A percentile compares a stretch with the other conserved stretches of the same genome.
phyloP scores from a whole-genome alignment of 2,888 invertebrate species.

The Rhamphomyia laevipes region DNA sequence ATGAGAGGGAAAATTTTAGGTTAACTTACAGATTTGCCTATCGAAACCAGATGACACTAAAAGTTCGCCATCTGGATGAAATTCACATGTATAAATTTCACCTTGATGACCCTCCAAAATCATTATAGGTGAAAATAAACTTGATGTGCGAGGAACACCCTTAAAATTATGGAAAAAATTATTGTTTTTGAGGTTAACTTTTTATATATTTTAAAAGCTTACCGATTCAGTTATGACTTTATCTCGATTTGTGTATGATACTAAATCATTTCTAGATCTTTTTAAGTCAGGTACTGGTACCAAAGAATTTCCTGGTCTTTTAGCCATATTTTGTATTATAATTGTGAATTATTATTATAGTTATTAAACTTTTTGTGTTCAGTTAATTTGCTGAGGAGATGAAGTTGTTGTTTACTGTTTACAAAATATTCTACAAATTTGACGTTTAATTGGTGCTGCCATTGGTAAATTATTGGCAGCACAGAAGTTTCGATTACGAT shows the following conservation, averaged over 20 bases:
- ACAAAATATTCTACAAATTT: too few species aligned
- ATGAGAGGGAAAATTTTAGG: not conserved
- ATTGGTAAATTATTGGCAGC: too few species aligned
- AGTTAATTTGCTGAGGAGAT: too few species aligned
- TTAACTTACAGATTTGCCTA: slow-evolving; percentile 74
- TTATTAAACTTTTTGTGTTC: too few species aligned
- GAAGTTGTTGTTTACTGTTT: too few species aligned
- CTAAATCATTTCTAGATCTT: slow-evolving; percentile 57
- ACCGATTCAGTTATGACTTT: slow-evolving; percentile 65
- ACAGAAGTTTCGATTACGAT: too few species aligned
- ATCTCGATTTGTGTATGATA: slow-evolving; percentile 57
- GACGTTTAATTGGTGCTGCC: too few species aligned
- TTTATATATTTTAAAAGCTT: slow-evolving; percentile 27
- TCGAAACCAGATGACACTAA: slow-evolving; percentile 93
- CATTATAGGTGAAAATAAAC: slow-evolving; percentile 88
- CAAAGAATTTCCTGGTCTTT: slow-evolving; percentile 27
- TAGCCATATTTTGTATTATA: slow-evolving; percentile 23
- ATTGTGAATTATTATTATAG: too few species aligned
- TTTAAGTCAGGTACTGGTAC: slow-evolving; percentile 45
- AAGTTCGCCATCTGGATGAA: slow-evolving; percentile 93
- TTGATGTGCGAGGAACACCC: slow-evolving; percentile 72
- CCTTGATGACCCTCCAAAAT: slow-evolving; percentile 92
- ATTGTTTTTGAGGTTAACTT: slow-evolving; percentile 7
- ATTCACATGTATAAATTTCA: slow-evolving; percentile 85
- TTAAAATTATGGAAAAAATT: slow-evolving; percentile 21